A percentile compares a stretch with the other conserved stretches of the same genome.
These are phyloP conservation scores for Hippocampus zosterae DNA, from an alignment of 2,113 vertebrate genomes.

Conservation along the genomic window DNA sequence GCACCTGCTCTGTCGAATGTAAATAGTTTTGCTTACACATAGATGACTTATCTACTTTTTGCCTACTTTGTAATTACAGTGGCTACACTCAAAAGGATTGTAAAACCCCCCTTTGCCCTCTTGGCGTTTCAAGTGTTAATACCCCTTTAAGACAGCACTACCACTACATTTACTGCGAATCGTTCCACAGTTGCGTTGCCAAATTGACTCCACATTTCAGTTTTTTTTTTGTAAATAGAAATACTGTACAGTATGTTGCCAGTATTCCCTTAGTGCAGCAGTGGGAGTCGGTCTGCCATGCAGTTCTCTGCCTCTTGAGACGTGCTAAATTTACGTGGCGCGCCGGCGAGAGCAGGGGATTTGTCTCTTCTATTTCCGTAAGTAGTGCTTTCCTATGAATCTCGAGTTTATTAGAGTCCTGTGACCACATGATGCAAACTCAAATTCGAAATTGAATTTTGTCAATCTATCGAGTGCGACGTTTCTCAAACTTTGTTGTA, in stretches of 20 bases:
- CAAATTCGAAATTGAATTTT: background rate
- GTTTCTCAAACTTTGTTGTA: no score
- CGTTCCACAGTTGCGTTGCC: conserved; percentile 30
- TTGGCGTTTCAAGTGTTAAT: background rate
- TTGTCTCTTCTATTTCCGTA: background rate
- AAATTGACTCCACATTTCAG: conserved; percentile 30
- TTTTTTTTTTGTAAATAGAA: conserved; percentile 39
- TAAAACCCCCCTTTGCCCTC: background rate
- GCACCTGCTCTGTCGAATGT: conserved; percentile 63
- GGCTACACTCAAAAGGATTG: conserved; percentile 1
- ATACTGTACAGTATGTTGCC: conserved; percentile 20
- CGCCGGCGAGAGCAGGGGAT: background rate
- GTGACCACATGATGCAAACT: background rate
- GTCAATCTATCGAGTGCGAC: background rate
- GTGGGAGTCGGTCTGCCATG: background rate
- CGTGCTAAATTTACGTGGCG: background rate
- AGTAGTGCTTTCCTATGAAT: background rate
- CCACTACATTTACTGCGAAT: conserved; percentile 21
- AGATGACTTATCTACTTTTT: conserved; percentile 17
- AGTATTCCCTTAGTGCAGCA: conserved; percentile 39
- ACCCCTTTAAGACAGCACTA: conserved; percentile 17
- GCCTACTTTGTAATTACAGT: conserved; percentile 8
- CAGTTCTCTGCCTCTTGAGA: background rate
- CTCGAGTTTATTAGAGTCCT: background rate
- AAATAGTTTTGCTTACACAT: conserved; percentile 57